Evolutionary conservation across 2,797 vertebrate species (phyloP), one percentile per base, ranked within the genome.

Genomic region (Eulemur coronatus): DNA sequence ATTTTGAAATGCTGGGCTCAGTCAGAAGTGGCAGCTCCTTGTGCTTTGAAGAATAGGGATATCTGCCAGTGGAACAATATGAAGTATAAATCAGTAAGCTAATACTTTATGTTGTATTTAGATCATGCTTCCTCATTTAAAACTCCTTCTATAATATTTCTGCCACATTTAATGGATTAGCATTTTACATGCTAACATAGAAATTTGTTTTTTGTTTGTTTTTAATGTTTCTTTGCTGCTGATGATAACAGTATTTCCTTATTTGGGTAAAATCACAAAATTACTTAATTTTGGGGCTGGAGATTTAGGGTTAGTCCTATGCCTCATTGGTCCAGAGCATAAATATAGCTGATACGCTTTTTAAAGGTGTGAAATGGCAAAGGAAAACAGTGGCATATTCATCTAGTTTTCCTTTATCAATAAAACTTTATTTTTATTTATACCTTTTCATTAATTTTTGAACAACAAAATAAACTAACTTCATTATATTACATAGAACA

Each of bases 41-140:
- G 99, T 97, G 94, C 93, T 26, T 79, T 97, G 17, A 92, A 88
- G 65, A 87, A 0, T 61, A 6, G 35, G 0, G 0, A 67, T 13
- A 59, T 90, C 76, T 99, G 99, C 85, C 98, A 94, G 8, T 99
- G 99, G 99, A 97, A 98, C 88, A 97, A 88, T 5, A 0, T 98
- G 88, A 97, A 48, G 5, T 98, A 98, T 89, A 98, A 96, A 97
- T 78, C 86, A 1, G 99, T 99, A 97, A 98, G 98, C 98, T 96
- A 57, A 55, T 35, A 30, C 59, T 96, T 91, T 89, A 20, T 73
- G 24, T 52, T 87, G 59, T 33, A 50, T 94, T 92, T 73, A 33
- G 12, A 78, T 75, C 18, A n/a, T n/a, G 22, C 7, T n/a, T 10
- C 48, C 67, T 84, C n/a, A 52, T 80, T 85, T 84, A 81, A 87